Conservation (phyloP, 2,113 vertebrate species). For the Tachycineta bicolor region DNA sequence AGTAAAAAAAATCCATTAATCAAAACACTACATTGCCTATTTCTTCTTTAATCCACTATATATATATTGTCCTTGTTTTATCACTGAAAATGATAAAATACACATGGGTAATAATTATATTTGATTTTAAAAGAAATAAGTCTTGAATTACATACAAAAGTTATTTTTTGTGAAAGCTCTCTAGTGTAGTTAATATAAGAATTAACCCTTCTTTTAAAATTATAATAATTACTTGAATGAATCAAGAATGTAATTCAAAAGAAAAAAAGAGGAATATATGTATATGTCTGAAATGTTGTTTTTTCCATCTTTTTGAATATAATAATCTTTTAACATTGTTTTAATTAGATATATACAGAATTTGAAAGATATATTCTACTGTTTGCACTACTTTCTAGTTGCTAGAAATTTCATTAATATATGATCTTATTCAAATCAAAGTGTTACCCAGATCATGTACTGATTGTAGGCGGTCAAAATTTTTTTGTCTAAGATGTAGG, state of each 20-base stretch:
- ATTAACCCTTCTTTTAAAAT: not conserved
- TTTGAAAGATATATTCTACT: not conserved
- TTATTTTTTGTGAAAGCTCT: not conserved
- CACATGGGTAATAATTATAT: not conserved
- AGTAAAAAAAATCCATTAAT: not conserved
- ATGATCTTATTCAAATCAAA: not conserved
- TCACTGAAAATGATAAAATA: not conserved
- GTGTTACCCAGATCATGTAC: not conserved
- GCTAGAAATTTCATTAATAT: not conserved
- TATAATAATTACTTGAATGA: not conserved
- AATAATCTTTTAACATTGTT: not conserved
- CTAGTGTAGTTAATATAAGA: not conserved
- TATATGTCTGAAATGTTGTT: not conserved
- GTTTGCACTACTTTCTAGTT: not conserved
- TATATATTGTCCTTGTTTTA: not conserved
- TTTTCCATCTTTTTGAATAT: not conserved
- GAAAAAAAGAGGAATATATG: not conserved
- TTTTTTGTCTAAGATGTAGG: not conserved
- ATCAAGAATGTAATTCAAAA: not conserved
- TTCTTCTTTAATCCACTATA: not conserved
- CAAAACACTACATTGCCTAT: slow-evolving; percentile 14
- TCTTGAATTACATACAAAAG: not conserved
- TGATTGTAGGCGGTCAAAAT: not conserved
- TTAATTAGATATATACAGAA: not conserved
- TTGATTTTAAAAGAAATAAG: not conserved